A percentile compares a stretch with the other conserved stretches of the same genome.
These are phyloP conservation scores for Cynodonichthys magdalenae DNA, from an alignment of 2,797 vertebrate species.

Conservation along the genomic window DNA sequence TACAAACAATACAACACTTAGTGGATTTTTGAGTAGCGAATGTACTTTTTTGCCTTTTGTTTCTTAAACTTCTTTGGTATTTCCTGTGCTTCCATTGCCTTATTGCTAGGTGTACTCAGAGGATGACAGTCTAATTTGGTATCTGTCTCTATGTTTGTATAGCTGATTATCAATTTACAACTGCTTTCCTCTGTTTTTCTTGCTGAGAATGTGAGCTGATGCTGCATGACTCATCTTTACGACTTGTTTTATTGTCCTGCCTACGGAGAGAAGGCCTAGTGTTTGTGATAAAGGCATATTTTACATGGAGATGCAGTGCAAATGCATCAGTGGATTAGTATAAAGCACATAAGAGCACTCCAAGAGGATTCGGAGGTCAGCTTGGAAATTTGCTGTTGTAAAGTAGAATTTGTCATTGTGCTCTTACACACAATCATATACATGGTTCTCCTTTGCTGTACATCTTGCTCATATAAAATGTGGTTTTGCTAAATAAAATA, in stretches of 20 bases:
- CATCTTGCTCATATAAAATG: conserved; percentile 49
- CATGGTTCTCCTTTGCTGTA: conserved; percentile 14
- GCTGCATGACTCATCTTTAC: conserved; percentile 75
- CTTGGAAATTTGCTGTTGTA: conserved; percentile 15
- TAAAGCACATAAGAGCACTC: conserved; percentile 33
- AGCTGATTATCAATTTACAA: conserved; percentile 71
- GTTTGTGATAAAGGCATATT: conserved; percentile 69
- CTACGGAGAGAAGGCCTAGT: conserved; percentile 40
- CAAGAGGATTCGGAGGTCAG: conserved; percentile 41
- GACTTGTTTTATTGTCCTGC: conserved; percentile 64
- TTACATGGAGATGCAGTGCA: conserved; percentile 69
- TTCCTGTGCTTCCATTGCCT: conserved; percentile 49
- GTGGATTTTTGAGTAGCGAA: conserved; percentile 37
- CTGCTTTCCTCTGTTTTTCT: conserved; percentile 40
- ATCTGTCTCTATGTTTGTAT: conserved; percentile 68
- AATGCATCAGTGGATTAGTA: conserved; percentile 66
- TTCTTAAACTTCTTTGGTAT: conserved; percentile 26
- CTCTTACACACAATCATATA: conserved; percentile 8
- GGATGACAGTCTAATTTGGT: conserved; percentile 44
- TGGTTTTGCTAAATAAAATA: conserved; percentile 31
- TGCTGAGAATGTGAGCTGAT: conserved; percentile 38
- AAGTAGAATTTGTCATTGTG: conserved; percentile 33
- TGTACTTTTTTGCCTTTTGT: conserved; percentile 21
- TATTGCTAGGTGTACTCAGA: conserved; percentile 51
- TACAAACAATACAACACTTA: background rate